Evolutionary conservation across 2,113 vertebrate genomes (phyloP).

Genomic region (Rhinoderma darwinii): DNA sequence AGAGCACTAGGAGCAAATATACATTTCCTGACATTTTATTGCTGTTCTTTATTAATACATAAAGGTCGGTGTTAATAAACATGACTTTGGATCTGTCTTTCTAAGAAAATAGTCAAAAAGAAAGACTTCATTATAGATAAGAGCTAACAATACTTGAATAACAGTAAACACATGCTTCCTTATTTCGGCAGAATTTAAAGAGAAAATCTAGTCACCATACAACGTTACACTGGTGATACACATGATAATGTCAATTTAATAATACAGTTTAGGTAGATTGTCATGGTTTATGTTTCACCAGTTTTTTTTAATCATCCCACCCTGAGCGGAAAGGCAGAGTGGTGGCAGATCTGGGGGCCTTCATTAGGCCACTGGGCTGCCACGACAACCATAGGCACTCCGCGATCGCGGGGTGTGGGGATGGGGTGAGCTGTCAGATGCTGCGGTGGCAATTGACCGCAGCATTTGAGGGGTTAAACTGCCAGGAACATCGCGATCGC

Average conservation of each 20-base stretch:
- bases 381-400: too few species aligned
- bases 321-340: background rate
- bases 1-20: slow-evolving; percentile 33
- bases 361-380: too few species aligned
- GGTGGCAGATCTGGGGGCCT: too few species aligned
- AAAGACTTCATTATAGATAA: background rate
- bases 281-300: background rate
- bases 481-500: too few species aligned
- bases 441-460: too few species aligned
- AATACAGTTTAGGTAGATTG: background rate
- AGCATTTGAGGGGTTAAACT: too few species aligned
- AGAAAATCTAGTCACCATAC: background rate
- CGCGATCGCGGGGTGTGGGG: too few species aligned
- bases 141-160: background rate
- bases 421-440: too few species aligned
- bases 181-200: background rate
- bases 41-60: slow-evolving; percentile 5
- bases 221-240: too few species aligned
- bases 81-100: background rate
- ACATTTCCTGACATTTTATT: slow-evolving; percentile 43
- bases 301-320: background rate
- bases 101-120: background rate
- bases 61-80: slow-evolving; percentile 15
- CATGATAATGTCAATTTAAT: background rate
- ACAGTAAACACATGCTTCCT: background rate